Conservation (phyloP, 2,797 vertebrate species). For the Amazonetta brasiliensis region DNA sequence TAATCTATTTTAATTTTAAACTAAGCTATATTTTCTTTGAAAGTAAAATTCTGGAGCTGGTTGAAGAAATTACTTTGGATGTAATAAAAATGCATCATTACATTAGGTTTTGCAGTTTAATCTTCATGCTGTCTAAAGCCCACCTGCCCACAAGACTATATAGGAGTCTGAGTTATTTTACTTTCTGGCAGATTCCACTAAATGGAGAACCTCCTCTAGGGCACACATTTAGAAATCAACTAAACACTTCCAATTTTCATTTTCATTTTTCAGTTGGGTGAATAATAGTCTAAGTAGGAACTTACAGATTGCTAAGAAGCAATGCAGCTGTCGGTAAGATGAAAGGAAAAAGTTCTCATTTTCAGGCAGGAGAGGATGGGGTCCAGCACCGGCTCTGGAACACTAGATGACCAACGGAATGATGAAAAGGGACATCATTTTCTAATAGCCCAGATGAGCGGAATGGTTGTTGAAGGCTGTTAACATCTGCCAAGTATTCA, state of each 20-base stretch:
- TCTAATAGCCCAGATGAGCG: not conserved
- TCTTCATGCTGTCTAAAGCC: constrained; percentile 24
- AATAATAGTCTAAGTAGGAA: constrained; percentile 49
- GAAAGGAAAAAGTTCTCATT: not conserved
- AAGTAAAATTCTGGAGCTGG: not conserved
- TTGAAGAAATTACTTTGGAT: constrained; percentile 25
- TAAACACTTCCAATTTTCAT: constrained; percentile 60
- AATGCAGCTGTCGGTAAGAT: not conserved
- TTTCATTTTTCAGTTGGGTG: constrained; percentile 54
- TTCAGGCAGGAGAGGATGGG: not conserved
- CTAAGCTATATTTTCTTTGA: constrained; percentile 22
- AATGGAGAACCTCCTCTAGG: constrained; percentile 46
- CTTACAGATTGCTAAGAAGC: not conserved
- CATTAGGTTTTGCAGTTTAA: constrained; percentile 31
- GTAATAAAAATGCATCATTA: constrained; percentile 26
- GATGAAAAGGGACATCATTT: not conserved
- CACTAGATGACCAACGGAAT: not conserved
- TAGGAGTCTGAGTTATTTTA: constrained; percentile 20
- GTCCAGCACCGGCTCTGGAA: not conserved
- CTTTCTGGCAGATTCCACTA: constrained; percentile 47
- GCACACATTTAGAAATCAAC: constrained; percentile 46
- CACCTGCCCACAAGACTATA: constrained; percentile 30
- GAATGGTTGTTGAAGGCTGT: not conserved
- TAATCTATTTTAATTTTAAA: constrained; percentile 50
- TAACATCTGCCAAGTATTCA: not conserved